Evolutionary conservation across 2,797 vertebrate genomes (phyloP), one percentile per base, ranked within the genome.

Genomic region (Anas acuta): DNA sequence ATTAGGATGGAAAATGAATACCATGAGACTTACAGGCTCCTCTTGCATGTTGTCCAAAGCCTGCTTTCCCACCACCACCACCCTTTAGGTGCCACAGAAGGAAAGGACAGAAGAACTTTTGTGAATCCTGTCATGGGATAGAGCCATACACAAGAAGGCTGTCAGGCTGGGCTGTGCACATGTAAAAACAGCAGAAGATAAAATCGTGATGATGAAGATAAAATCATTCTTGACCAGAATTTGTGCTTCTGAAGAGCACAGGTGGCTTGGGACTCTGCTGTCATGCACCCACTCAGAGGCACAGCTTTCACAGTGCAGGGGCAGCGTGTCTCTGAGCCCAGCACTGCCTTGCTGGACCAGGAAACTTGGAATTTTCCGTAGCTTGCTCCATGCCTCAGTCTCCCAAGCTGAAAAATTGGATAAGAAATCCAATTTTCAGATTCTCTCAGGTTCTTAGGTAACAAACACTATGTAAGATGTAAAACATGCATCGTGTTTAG

Each of bases 251-350:
- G 4, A 60, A 65, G 43, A 75, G 45, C 37, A 30, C 32, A 54
- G 10, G 21, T 60, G 51, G 70, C 16, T 33, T 22, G 54, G 69
- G 51, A 65, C 21, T 39, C 15, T 18, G 58, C 15, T 6, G 23
- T 49, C 65, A 43, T 72, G 23, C 19, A 67, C 80, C 94, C 61
- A 67, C 90, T 41, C 91, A 96, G 66, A 95, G 92, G 33, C 89
- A 95, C 4, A 43, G 79, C 37, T 97, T 87, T 84, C 57, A 43
- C 37, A 80, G 96, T 57, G 69, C 89, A 51, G 96, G 56, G 22
- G 51, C 15, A 25, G 35, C 0, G 0, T 25, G 19, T 5, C 26
- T 28, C 65, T 54, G 20, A 53, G 17, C 37, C 20, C 28, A 47
- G 58, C 41, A 16, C 41, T 41, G 41, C 41, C 41, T 41, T 41